Evolutionary conservation across 2,113 vertebrate genomes (phyloP).

Genomic region (Glaucomys volans): DNA sequence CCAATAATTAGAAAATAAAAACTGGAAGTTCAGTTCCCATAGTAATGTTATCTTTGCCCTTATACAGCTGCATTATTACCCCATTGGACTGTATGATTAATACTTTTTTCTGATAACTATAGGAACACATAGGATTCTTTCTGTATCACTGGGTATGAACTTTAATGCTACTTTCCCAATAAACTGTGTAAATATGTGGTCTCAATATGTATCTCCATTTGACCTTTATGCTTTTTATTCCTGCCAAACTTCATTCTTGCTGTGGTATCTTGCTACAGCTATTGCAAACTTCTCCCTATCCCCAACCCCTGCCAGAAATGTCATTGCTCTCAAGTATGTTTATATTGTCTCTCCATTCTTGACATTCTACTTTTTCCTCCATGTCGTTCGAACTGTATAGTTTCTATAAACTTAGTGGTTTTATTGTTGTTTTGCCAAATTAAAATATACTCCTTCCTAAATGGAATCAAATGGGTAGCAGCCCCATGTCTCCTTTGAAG

Average conservation of each 20-base stretch:
- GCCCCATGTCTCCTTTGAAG: conserved; percentile 20
- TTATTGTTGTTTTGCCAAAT: conserved; percentile 45
- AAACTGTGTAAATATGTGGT: conserved; percentile 67
- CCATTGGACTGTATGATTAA: conserved; percentile 16
- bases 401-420: background rate
- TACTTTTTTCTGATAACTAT: conserved; percentile 52
- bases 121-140: conserved; percentile 44
- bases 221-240: conserved; percentile 62
- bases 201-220: conserved; percentile 61
- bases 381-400: conserved; percentile 47
- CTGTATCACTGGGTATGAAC: conserved; percentile 61
- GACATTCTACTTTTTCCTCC: background rate
- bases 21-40: conserved; percentile 24
- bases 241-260: conserved; percentile 68
- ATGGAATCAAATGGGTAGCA: background rate
- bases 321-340: conserved; percentile 66
- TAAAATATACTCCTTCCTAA: background rate
- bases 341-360: conserved; percentile 47
- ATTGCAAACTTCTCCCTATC: conserved; percentile 20
- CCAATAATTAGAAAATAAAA: background rate
- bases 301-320: conserved; percentile 22
- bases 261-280: conserved; percentile 62
- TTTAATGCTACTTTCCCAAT: conserved; percentile 60
- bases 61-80: conserved; percentile 33
- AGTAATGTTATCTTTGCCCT: conserved; percentile 49